Evolutionary conservation across 37 sponge, comb jelly and placozoan species (phyloP).

Genomic region (Halichondria panicea): DNA sequence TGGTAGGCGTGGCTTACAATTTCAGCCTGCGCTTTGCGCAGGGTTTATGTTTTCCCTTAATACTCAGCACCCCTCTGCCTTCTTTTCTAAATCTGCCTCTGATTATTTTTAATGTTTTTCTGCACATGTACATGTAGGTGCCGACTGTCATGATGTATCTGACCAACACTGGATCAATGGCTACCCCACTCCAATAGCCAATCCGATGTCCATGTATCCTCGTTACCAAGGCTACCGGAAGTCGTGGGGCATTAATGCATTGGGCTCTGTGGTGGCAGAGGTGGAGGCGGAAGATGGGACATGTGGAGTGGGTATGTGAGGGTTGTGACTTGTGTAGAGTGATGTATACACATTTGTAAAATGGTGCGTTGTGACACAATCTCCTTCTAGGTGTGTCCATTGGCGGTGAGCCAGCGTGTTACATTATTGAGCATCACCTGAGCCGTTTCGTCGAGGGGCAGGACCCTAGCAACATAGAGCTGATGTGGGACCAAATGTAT

Average conservation of each 20-base stretch:
- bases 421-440: slow-evolving; percentile 83
- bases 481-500: slow-evolving; percentile 94
- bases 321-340: neutral
- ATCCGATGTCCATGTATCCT: slow-evolving; percentile 79
- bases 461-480: slow-evolving; percentile 73
- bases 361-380: neutral
- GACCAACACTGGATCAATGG: slow-evolving; percentile 91
- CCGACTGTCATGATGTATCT: slow-evolving; percentile 87
- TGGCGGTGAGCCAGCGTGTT: slow-evolving; percentile 85
- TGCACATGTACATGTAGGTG: too few relatives aligned
- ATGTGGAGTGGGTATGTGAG: slow-evolving; percentile 70
- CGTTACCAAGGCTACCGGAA: slow-evolving; percentile 65
- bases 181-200: slow-evolving; percentile 74
- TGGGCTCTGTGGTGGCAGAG: slow-evolving; percentile 83
- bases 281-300: slow-evolving; percentile 81
- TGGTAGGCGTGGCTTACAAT: too few relatives aligned
- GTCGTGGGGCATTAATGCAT: slow-evolving; percentile 89
- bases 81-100: too few relatives aligned
- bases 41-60: too few relatives aligned
- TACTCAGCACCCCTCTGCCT: too few relatives aligned
- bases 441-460: slow-evolving; percentile 88
- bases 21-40: too few relatives aligned
- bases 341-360: neutral
- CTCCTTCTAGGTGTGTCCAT: slow-evolving; percentile 77
- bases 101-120: too few relatives aligned